These are phyloP conservation scores for Toxotes lorentzi DNA, from an alignment of 2,797 vertebrate genomes.

Conservation along the genomic window DNA sequence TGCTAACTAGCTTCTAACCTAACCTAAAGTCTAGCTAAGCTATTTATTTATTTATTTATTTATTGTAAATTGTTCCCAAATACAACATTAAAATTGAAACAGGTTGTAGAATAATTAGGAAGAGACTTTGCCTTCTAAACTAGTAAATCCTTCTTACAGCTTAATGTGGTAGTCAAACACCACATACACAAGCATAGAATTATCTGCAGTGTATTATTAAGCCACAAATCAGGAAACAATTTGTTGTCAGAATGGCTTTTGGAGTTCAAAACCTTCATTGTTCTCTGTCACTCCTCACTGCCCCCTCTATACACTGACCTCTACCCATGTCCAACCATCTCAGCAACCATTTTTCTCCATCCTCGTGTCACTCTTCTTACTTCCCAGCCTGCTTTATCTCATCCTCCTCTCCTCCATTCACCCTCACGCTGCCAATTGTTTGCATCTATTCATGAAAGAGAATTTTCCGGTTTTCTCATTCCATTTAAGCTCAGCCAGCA, in stretches of 20 bases:
- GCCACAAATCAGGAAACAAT: slow-evolving; percentile 34
- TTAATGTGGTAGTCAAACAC: slow-evolving; percentile 16
- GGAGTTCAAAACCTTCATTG: slow-evolving; percentile 33
- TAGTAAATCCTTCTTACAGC: slow-evolving; percentile 7
- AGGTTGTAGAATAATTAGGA: background rate
- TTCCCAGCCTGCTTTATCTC: slow-evolving; percentile 45
- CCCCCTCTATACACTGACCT: slow-evolving; percentile 47
- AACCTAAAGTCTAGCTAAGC: no score
- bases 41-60: no score
- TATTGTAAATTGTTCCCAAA: background rate
- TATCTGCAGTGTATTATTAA: slow-evolving; percentile 31
- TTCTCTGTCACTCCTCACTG: background rate
- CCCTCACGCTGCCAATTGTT: slow-evolving; percentile 72
- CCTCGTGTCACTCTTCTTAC: slow-evolving; percentile 15
- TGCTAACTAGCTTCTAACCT: background rate
- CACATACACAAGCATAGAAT: slow-evolving; percentile 8
- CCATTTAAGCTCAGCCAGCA: slow-evolving; percentile 82
- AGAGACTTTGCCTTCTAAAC: background rate
- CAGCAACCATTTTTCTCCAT: slow-evolving; percentile 26
- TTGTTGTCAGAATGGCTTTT: slow-evolving; percentile 20
- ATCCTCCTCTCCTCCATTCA: slow-evolving; percentile 43
- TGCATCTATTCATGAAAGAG: slow-evolving; percentile 81
- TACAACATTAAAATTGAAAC: background rate
- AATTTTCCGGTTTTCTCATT: slow-evolving; percentile 84
- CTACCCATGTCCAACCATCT: slow-evolving; percentile 46